phyloP scores from a whole-genome alignment of 2,113 vertebrate genomes.

The Mellivora capensis region DNA sequence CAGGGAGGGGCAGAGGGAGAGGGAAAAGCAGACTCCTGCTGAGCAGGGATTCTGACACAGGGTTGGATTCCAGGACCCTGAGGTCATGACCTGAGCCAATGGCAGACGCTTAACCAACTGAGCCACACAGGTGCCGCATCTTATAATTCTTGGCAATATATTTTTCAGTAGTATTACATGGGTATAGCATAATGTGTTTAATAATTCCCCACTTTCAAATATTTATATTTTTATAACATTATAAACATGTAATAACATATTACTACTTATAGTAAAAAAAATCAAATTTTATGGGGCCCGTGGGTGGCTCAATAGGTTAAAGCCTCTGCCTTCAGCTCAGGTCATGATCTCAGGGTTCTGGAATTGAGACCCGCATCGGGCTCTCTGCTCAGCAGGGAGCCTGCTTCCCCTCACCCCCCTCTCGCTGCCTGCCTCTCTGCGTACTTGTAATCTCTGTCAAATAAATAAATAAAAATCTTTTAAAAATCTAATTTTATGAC shows the following conservation, averaged over 20 bases:
- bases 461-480: no score
- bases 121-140: not conserved
- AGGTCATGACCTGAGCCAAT: not conserved
- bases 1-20: not conserved
- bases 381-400: no score
- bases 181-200: not conserved
- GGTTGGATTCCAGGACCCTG: not conserved
- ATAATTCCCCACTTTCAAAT: not conserved
- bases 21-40: not conserved
- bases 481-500: not conserved
- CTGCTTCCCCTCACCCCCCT: no score
- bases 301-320: no score
- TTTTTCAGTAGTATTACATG: not conserved
- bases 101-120: not conserved
- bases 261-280: constrained; percentile 5
- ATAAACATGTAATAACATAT: not conserved
- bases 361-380: no score
- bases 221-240: not conserved
- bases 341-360: no score
- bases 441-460: no score
- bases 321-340: no score
- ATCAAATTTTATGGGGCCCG: no score
- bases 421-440: no score
- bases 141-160: not conserved
- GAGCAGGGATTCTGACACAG: not conserved